Conservation (phyloP, 2,888 invertebrate species). For the Resseliella maxima region DNA sequence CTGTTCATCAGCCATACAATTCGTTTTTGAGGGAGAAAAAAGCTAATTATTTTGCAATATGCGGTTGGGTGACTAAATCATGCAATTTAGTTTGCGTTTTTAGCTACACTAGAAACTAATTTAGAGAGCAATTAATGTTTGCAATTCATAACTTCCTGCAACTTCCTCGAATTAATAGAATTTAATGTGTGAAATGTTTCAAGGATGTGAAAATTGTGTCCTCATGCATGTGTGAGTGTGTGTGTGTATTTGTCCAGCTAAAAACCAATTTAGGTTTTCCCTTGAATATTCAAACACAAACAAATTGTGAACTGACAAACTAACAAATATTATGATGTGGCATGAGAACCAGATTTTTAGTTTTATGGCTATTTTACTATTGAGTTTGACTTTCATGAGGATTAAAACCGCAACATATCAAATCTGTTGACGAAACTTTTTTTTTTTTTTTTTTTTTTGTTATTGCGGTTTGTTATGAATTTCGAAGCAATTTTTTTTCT, state of each 20-base stretch:
- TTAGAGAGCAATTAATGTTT: slow-evolving; percentile 39
- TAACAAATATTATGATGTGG: background rate
- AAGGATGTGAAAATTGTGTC: background rate
- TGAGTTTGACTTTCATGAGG: background rate
- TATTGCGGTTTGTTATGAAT: background rate
- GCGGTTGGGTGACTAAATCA: background rate
- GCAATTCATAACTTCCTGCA: slow-evolving; percentile 36
- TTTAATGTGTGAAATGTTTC: slow-evolving; percentile 2
- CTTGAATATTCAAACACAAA: background rate
- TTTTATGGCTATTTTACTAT: background rate
- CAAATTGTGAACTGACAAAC: background rate
- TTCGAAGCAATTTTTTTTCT: background rate
- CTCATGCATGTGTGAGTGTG: background rate
- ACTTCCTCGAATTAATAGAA: slow-evolving; percentile 25
- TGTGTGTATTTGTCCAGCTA: background rate
- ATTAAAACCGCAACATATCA: slow-evolving; percentile 37
- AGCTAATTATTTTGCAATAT: background rate
- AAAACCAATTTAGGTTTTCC: background rate
- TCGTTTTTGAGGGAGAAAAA: background rate
- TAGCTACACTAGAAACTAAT: background rate
- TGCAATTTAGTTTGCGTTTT: background rate
- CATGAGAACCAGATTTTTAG: background rate
- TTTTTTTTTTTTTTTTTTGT: background rate
- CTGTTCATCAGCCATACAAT: background rate
- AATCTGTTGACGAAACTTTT: background rate